These are phyloP conservation scores for Notoglanidium macrostoma DNA, from an alignment of 2,797 vertebrate genomes.

Conservation along the genomic window DNA sequence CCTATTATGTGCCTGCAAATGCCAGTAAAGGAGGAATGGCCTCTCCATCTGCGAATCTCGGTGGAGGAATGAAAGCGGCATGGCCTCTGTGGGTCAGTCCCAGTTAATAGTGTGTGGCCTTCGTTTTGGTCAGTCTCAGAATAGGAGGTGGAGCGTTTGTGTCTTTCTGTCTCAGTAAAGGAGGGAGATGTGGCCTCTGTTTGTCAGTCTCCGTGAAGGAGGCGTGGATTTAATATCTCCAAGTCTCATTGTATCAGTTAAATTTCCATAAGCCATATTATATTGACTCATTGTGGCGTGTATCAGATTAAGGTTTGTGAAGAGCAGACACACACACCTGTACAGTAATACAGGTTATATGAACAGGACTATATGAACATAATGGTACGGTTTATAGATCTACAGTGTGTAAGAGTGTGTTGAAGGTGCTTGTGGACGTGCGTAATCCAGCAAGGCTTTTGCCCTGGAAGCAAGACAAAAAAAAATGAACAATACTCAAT, in stretches of 20 bases:
- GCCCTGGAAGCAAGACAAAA: background rate
- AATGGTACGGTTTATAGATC: background rate
- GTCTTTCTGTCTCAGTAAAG: background rate
- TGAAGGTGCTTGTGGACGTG: background rate
- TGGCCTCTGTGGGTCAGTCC: too few relatives aligned
- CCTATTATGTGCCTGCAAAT: background rate
- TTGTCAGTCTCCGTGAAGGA: background rate
- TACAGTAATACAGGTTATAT: background rate
- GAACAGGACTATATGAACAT: background rate
- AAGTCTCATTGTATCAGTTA: background rate
- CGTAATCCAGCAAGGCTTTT: background rate
- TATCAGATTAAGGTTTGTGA: background rate
- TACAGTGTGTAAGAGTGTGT: background rate
- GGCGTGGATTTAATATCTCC: background rate
- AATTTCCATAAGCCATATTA: background rate
- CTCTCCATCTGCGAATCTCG: background rate
- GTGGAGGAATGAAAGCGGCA: background rate
- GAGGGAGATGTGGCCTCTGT: background rate
- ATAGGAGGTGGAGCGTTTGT: background rate
- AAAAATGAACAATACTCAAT: background rate
- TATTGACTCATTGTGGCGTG: background rate
- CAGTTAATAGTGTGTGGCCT: too few relatives aligned
- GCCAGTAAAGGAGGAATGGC: background rate
- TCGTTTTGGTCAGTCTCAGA: background rate
- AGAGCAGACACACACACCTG: background rate